Conservation (phyloP, 1,140 invertebrate species). For the Spodoptera litura region DNA sequence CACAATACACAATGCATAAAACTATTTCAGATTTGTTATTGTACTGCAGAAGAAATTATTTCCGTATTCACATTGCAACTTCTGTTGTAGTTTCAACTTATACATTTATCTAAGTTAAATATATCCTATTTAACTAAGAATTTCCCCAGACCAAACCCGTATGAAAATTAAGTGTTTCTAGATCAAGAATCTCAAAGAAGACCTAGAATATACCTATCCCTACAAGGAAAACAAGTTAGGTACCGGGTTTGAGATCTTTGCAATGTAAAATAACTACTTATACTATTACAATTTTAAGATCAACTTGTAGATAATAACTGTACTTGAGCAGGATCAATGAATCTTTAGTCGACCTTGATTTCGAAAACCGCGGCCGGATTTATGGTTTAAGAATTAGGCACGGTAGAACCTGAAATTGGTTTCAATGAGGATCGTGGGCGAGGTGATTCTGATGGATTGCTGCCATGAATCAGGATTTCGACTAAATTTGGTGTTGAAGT, state of each 20-base stretch:
- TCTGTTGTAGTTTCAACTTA: too few species aligned
- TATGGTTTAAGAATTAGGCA: constrained; percentile 17
- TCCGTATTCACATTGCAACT: too few species aligned
- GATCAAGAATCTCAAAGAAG: constrained; percentile 22
- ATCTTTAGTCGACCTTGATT: constrained; percentile 26
- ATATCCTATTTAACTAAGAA: not conserved
- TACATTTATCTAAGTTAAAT: too few species aligned
- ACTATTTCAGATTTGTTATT: too few species aligned
- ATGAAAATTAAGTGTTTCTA: constrained; percentile 17
- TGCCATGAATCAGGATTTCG: not conserved
- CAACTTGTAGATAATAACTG: constrained; percentile 23
- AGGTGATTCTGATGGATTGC: not conserved
- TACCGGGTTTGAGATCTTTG: constrained; percentile 13
- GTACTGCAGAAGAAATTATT: too few species aligned
- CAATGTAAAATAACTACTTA: constrained; percentile 28
- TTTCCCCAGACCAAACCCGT: too few species aligned
- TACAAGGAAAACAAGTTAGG: constrained; percentile 30
- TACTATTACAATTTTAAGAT: constrained; percentile 34
- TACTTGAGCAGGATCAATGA: constrained; percentile 31
- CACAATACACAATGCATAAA: too few species aligned
- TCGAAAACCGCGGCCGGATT: constrained; percentile 5
- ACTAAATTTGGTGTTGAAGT: not conserved
- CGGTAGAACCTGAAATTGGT: not conserved
- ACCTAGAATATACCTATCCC: constrained; percentile 19
- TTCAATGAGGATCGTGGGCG: constrained; percentile 10